Base-by-base conservation (phyloP, 1,140 invertebrate species). In the Drosophila equinoxialis region DNA sequence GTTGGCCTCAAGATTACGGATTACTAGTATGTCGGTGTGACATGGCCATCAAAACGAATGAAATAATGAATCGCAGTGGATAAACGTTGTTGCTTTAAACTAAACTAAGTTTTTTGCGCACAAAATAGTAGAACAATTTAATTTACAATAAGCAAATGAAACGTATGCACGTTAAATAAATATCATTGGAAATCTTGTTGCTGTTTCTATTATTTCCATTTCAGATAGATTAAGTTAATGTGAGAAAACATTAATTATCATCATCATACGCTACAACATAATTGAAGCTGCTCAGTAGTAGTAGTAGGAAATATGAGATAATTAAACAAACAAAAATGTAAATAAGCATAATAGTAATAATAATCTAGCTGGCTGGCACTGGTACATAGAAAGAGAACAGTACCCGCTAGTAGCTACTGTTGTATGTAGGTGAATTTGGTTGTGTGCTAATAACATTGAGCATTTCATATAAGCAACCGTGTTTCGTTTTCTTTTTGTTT, bases 141-240 rank as follows among this genome's bases (percentile, higher is more conserved):
- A 75, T 78, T 77, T 82, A 81, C 78, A 85, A 81, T 30, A 86
- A 66, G 67, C 65, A 63, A 72, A 51, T 23, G 17, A 23, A 51
- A 23, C 17, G 17, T 48, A 48, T 8, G 7, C 6, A 17, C 11
- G 75, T 83, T 84, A 61, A 66, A 74, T 74, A 71, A 81, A 86
- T 83, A 86, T 86, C 83, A 86, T 86, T 86, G 87, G 83, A 83
- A 82, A 77, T 80, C 65, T 86, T 75, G 63, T 81, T 81, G 75
- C 62, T 6, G 6, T 39, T 17, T 70, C 37, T 42, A 20, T 23
- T 30, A 26, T 69, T 81, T 80, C 68, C 71, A 70, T 75, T 86
- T 76, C 41, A 72, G 51, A 69, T 76, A 76, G 59, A 54, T 75
- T 51, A 48, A 68, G 48, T 68, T 57, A 48, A 55, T 51, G 65